A percentile compares a stretch with the other conserved stretches of the same genome.
Conservation (phyloP, 2,797 vertebrate genomes). For the Poecilia picta region DNA sequence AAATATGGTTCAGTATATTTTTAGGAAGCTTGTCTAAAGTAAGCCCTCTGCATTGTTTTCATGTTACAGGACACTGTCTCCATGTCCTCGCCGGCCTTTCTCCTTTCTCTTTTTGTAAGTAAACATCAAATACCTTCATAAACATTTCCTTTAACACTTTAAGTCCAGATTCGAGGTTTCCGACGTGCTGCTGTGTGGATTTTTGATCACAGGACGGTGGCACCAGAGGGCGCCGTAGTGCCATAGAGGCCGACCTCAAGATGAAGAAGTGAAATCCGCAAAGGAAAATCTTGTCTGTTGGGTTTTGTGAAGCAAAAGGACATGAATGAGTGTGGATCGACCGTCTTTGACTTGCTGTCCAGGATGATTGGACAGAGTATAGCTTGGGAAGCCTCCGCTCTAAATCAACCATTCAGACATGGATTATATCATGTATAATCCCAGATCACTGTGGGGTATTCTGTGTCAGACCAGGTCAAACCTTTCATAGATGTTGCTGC, state of each 20-base stretch:
- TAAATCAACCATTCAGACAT: slow-evolving; percentile 44
- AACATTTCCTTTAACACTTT: neutral
- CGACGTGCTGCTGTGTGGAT: neutral
- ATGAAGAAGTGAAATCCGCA: slow-evolving; percentile 91
- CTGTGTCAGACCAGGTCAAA: slow-evolving; percentile 49
- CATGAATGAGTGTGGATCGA: slow-evolving; percentile 23
- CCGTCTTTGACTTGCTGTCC: slow-evolving; percentile 53
- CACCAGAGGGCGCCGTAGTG: slow-evolving; percentile 97
- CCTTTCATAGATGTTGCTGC: slow-evolving; percentile 42
- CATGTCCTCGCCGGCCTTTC: slow-evolving; percentile 99
- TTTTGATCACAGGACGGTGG: slow-evolving; percentile 88
- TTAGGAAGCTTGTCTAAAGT: neutral
- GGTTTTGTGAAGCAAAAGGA: slow-evolving; percentile 20
- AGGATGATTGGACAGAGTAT: slow-evolving; percentile 32
- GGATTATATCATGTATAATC: slow-evolving; percentile 65
- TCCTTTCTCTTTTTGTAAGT: slow-evolving; percentile 99
- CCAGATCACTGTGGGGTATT: slow-evolving; percentile 60
- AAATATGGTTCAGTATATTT: neutral
- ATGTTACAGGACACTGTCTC: slow-evolving; percentile 97
- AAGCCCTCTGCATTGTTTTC: slow-evolving; percentile 66
- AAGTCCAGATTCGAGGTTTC: neutral
- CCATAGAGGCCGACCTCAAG: slow-evolving; percentile 99
- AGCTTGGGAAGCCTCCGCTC: slow-evolving; percentile 39
- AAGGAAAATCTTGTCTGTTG: slow-evolving; percentile 4
- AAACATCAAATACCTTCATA: slow-evolving; percentile 61